Evolutionary conservation across 2,888 invertebrate species (phyloP).

Genomic region (Hofmannophila pseudospretella): DNA sequence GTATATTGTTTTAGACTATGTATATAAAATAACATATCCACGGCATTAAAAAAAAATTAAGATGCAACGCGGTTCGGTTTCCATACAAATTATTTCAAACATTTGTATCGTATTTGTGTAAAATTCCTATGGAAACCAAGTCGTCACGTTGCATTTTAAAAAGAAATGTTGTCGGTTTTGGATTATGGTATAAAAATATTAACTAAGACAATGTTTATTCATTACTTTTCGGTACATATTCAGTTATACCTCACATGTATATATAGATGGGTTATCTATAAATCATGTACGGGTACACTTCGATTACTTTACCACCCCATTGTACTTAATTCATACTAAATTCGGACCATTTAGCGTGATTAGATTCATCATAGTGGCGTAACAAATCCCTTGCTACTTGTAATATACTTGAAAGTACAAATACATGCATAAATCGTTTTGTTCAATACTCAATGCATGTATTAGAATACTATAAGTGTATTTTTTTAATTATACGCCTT

Average conservation of each 20-base stretch:
- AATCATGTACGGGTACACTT: conserved; percentile 28
- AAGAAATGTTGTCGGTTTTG: conserved; percentile 49
- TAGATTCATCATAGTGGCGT: conserved; percentile 48
- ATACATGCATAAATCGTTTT: conserved; percentile 36
- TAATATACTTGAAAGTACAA: conserved; percentile 54
- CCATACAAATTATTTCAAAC: too few species aligned
- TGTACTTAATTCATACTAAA: conserved; percentile 41
- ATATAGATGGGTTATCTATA: conserved; percentile 29
- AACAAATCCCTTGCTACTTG: conserved; percentile 33
- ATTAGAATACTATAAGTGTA: conserved; percentile 17
- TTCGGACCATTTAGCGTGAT: conserved; percentile 62
- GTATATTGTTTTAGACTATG: conserved; percentile 18
- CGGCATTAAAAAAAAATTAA: neutral
- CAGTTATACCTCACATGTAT: conserved; percentile 3
- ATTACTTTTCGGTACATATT: conserved; percentile 17
- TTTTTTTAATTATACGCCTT: conserved; percentile 13
- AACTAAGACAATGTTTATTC: conserved; percentile 20
- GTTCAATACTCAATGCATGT: conserved; percentile 31
- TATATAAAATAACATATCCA: conserved; percentile 2
- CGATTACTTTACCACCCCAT: conserved; percentile 22
- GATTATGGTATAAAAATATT: conserved; percentile 44
- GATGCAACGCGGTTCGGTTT: too few species aligned
- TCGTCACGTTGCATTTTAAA: too few species aligned
- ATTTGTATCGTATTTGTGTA: too few species aligned
- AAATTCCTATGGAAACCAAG: too few species aligned